phyloP scores from a whole-genome alignment of 2,888 invertebrate genomes.

The Acronicta leporina region DNA sequence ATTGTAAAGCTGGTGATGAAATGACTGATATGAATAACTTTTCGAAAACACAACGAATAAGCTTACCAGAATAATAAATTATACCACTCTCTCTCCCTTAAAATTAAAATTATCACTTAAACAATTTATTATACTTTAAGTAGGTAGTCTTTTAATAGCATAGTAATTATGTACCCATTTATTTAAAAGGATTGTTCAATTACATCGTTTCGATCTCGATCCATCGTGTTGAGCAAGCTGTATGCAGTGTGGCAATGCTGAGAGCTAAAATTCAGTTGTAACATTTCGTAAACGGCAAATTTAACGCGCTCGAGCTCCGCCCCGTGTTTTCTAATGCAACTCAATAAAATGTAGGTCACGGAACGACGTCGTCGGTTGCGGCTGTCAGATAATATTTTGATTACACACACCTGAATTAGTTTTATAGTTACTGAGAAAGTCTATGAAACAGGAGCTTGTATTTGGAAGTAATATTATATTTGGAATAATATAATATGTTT shows the following conservation, averaged over 20 bases:
- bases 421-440: slow-evolving; percentile 25
- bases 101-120: not conserved
- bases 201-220: slow-evolving; percentile 75
- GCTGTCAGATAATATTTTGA: slow-evolving; percentile 57
- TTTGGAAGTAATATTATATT: too few relatives aligned
- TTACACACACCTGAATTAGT: slow-evolving; percentile 52
- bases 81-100: not conserved
- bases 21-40: slow-evolving; percentile 2
- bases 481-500: too few relatives aligned
- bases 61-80: not conserved
- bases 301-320: slow-evolving; percentile 84
- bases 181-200: slow-evolving; percentile 63
- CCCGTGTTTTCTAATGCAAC: slow-evolving; percentile 86
- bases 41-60: not conserved
- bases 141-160: not conserved
- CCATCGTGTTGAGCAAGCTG: slow-evolving; percentile 81
- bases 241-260: slow-evolving; percentile 79
- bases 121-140: too few relatives aligned
- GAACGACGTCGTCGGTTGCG: slow-evolving; percentile 68
- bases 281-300: slow-evolving; percentile 88
- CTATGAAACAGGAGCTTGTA: slow-evolving; percentile 5
- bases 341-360: slow-evolving; percentile 83
- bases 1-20: slow-evolving; percentile 6
- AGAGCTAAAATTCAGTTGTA: slow-evolving; percentile 85
- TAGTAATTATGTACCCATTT: slow-evolving; percentile 12